These are phyloP conservation scores for Gobiocypris rarus DNA, from an alignment of 2,113 vertebrate species.

Conservation along the genomic window DNA sequence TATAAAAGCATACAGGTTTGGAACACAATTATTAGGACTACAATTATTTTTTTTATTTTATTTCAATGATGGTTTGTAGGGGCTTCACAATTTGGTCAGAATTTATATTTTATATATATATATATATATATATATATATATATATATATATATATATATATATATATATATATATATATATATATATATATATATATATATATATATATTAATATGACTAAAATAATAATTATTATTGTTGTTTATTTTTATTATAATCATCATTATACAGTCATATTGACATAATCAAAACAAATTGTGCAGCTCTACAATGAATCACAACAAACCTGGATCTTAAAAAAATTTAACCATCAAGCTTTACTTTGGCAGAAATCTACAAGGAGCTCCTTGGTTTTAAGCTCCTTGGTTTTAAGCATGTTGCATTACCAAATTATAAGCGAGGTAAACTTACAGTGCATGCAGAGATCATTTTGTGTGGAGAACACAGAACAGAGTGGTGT, in stretches of 20 bases:
- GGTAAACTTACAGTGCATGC: background rate
- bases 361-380: too few species aligned
- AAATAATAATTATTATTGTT: background rate
- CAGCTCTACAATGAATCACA: background rate
- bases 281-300: background rate
- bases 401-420: background rate
- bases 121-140: background rate
- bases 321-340: too few species aligned
- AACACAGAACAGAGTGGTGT: background rate
- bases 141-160: background rate
- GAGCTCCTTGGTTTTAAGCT: too few species aligned
- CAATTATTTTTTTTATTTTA: too few species aligned
- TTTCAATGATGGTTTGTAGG: too few species aligned
- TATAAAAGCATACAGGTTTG: background rate
- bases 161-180: background rate
- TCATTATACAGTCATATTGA: background rate
- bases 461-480: background rate
- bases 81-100: too few species aligned
- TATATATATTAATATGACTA: background rate
- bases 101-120: background rate
- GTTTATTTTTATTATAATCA: background rate
- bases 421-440: background rate
- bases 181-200: background rate
- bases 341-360: too few species aligned
- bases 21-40: too few species aligned